These are phyloP conservation scores for Oceanodroma tethys DNA, from an alignment of 2,113 vertebrate genomes.

Conservation along the genomic window DNA sequence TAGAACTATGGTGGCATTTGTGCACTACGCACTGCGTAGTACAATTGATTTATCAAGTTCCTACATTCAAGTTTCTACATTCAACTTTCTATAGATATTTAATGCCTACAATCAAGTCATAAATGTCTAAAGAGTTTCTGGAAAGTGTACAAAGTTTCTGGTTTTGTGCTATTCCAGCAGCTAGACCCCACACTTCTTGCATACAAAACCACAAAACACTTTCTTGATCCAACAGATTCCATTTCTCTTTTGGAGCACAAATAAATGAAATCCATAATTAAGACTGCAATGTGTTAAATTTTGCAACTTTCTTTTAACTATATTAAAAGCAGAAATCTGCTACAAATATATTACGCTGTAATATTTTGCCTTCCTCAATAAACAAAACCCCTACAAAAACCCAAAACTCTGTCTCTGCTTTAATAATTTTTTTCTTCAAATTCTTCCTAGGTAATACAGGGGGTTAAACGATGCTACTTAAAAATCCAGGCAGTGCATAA, in stretches of 20 bases:
- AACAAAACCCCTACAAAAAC: not conserved
- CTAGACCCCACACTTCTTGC: not conserved
- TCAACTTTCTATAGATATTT: not conserved
- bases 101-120: not conserved
- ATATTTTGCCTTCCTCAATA: not conserved
- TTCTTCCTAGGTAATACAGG: not conserved
- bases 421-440: not conserved
- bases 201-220: not conserved
- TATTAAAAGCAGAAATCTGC: not conserved
- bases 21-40: slow-evolving; percentile 37
- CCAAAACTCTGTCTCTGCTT: not conserved
- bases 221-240: not conserved
- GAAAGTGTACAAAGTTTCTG: not conserved
- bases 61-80: not conserved
- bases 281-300: not conserved
- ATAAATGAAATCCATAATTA: not conserved
- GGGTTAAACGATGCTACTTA: not conserved
- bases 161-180: not conserved
- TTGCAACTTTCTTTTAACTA: not conserved
- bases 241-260: not conserved
- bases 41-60: not conserved
- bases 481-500: not conserved
- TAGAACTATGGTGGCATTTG: slow-evolving; percentile 57
- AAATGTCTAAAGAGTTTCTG: not conserved
- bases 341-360: not conserved